Evolutionary conservation across 1,140 invertebrate genomes (phyloP), one percentile per base, ranked within the genome.

Genomic region (Pogonus chalceus): DNA sequence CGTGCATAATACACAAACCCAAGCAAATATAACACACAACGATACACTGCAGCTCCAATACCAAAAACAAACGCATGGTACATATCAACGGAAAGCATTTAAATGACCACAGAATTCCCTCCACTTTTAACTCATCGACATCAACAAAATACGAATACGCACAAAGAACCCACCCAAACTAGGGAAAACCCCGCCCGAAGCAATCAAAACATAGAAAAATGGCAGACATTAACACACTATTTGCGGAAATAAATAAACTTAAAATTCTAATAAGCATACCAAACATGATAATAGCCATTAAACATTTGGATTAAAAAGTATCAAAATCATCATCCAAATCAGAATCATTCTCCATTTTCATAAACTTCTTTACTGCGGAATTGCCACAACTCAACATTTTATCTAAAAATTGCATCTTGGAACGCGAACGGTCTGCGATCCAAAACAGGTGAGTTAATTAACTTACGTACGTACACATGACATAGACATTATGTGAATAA

Each of bases 241-340:
- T n/a, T n/a, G n/a, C n/a, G n/a, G n/a, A n/a, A n/a, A n/a, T n/a
- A n/a, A n/a, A n/a, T n/a, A n/a, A n/a, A n/a, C 2, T 53, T 23
- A 53, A 47, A 12, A 23, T 1, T 9, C 12, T 53, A 2, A 48
- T 53, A 20, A 53, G 48, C 39, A 48, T 53, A 10, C 23, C n/a
- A 47, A 18, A 20, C 18, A n/a, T 48, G 4, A 2, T 53, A 3
- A 23, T 18, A 20, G 21, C 22, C 20, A 20, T 53, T 2, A 46
- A 20, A 22, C 35, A 52, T 4, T 22, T 52, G 1, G 43, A 37
- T 1, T n/a, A 20, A 35, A 16, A 22, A 53, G 7, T 47, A 23
- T n/a, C 23, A 46, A 46, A 21, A 10, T 47, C 20, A 1, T 16
- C 23, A 46, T 23, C n/a, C 37, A 23, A 37, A 22, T 18, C 20